phyloP scores from a whole-genome alignment of 2,113 vertebrate species.

The Diadophis punctatus region DNA sequence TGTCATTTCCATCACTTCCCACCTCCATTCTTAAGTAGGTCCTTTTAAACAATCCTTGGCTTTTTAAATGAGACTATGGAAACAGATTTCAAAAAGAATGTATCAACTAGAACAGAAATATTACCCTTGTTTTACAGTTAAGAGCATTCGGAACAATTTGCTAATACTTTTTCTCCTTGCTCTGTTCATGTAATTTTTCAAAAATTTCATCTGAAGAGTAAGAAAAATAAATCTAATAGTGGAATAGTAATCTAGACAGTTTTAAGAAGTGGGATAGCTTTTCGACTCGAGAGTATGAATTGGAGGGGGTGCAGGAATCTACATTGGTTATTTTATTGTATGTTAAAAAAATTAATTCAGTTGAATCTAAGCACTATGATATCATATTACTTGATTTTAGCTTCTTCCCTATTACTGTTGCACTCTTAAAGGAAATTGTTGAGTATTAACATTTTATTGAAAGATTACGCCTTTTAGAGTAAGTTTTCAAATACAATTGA shows the following conservation, averaged over 20 bases:
- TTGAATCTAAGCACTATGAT: neutral
- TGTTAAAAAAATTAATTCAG: neutral
- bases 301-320: neutral
- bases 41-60: conserved; percentile 55
- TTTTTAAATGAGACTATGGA: conserved; percentile 67
- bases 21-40: conserved; percentile 38
- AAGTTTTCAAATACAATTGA: conserved; percentile 9
- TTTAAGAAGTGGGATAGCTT: conserved; percentile 69
- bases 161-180: conserved; percentile 70
- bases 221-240: conserved; percentile 61
- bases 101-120: conserved; percentile 62
- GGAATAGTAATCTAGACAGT: conserved; percentile 65
- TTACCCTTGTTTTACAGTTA: conserved; percentile 66
- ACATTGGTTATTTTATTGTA: neutral
- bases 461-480: conserved; percentile 9
- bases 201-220: conserved; percentile 65
- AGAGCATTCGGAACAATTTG: conserved; percentile 69
- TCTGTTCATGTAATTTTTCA: conserved; percentile 71
- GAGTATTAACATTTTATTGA: conserved; percentile 29
- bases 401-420: neutral
- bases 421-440: conserved; percentile 53
- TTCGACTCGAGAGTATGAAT: neutral
- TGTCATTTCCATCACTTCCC: conserved; percentile 39
- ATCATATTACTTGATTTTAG: neutral
- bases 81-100: conserved; percentile 67